phyloP scores from a whole-genome alignment of 2,888 invertebrate species.

The Patella ulyssiponensis region DNA sequence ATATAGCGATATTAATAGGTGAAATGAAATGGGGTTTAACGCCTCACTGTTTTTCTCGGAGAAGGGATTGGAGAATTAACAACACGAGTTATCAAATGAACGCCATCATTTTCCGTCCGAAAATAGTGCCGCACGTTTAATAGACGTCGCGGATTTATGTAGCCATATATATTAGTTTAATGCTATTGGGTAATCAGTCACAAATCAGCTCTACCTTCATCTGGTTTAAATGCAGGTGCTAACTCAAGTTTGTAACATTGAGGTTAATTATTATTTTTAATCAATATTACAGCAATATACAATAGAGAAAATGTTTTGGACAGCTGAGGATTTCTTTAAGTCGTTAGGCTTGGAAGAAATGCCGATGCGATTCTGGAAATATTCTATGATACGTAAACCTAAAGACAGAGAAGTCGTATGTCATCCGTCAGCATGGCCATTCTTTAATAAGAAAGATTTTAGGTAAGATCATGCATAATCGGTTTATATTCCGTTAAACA shows the following conservation, averaged over 20 bases:
- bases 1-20: too few species aligned
- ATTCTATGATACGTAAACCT: slow-evolving; percentile 85
- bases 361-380: slow-evolving; percentile 88
- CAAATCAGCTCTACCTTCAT: background rate
- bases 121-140: too few species aligned
- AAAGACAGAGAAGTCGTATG: slow-evolving; percentile 79
- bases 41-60: too few species aligned
- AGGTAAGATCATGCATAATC: background rate
- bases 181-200: background rate
- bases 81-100: too few species aligned
- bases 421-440: slow-evolving; percentile 86
- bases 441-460: slow-evolving; percentile 77
- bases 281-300: slow-evolving; percentile 64
- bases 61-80: too few species aligned
- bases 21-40: too few species aligned
- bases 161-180: background rate
- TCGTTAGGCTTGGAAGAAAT: slow-evolving; percentile 79
- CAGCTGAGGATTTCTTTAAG: slow-evolving; percentile 68
- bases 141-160: too few species aligned
- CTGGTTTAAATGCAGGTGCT: too few species aligned
- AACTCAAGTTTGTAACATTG: too few species aligned
- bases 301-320: slow-evolving; percentile 75
- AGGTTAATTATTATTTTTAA: too few species aligned
- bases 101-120: too few species aligned
- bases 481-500: too few species aligned